These are phyloP conservation scores for Aplidium turbinatum DNA, from an alignment of 23 tunicate species.

Conservation along the genomic window DNA sequence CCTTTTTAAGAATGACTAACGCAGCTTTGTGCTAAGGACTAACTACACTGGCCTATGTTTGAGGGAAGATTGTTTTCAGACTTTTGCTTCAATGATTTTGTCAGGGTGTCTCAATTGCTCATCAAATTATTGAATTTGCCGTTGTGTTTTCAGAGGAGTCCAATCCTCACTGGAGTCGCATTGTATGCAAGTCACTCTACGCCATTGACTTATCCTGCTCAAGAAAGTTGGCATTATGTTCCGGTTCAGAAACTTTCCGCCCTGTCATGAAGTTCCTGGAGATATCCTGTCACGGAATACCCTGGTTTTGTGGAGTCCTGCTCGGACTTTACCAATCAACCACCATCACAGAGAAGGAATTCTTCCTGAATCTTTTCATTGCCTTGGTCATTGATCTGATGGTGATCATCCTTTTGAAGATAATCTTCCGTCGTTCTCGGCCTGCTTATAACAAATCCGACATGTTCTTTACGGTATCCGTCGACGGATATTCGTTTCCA, in stretches of 20 bases:
- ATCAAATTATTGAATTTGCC: too few species aligned
- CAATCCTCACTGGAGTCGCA: conserved; percentile 9
- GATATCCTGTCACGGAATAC: conserved; percentile 74
- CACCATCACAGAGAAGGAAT: conserved; percentile 37
- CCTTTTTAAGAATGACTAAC: too few species aligned
- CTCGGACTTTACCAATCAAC: conserved; percentile 5
- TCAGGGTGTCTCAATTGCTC: too few species aligned
- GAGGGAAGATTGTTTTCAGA: too few species aligned
- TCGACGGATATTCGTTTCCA: conserved; percentile 77
- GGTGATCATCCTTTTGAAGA: conserved; percentile 43
- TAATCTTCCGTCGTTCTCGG: conserved; percentile 41
- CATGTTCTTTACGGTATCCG: conserved; percentile 74
- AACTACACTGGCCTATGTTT: too few species aligned
- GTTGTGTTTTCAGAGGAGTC: too few species aligned
- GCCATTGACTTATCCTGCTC: conserved; percentile 55
- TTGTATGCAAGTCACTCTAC: conserved; percentile 26
- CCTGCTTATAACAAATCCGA: conserved; percentile 71
- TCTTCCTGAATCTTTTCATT: conserved; percentile 54
- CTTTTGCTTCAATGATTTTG: too few species aligned
- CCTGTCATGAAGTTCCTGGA: conserved; percentile 64
- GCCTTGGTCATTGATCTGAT: conserved; percentile 56
- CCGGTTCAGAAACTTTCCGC: conserved; percentile 39
- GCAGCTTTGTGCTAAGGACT: too few species aligned
- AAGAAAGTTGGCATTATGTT: conserved; percentile 55
- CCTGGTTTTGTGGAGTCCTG: conserved; percentile 49